Evolutionary conservation across 2,797 vertebrate genomes (phyloP).

Genomic region (Artibeus jamaicensis): DNA sequence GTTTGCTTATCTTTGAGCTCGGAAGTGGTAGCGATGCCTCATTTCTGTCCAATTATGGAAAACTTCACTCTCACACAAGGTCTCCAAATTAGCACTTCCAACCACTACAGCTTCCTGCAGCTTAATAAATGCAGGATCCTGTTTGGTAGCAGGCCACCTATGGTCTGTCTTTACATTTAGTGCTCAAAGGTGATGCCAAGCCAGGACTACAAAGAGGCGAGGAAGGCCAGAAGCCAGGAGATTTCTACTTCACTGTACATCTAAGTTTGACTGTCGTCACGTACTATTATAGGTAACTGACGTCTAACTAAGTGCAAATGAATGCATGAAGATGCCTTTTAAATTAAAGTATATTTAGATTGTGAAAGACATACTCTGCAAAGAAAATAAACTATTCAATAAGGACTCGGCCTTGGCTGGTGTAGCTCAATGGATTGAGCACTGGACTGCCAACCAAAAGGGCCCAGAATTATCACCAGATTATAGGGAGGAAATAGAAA

Average conservation of each 20-base stretch:
- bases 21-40: background rate
- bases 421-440: too few relatives aligned
- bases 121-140: background rate
- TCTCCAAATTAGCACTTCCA: background rate
- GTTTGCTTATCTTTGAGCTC: background rate
- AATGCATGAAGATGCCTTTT: background rate
- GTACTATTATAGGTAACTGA: background rate
- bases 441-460: background rate
- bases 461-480: background rate
- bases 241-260: background rate
- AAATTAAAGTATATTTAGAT: background rate
- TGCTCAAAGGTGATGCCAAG: background rate
- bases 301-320: background rate
- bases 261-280: background rate
- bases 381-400: slow-evolving; percentile 4
- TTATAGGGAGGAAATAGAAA: background rate
- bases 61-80: background rate
- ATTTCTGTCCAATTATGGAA: background rate
- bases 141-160: background rate
- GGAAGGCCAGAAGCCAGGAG: background rate
- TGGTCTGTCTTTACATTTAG: background rate
- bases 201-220: background rate
- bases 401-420: background rate
- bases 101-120: background rate
- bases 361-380: background rate